Base-by-base conservation (phyloP, 2,113 vertebrate species). In the Pao palembangensis region DNA sequence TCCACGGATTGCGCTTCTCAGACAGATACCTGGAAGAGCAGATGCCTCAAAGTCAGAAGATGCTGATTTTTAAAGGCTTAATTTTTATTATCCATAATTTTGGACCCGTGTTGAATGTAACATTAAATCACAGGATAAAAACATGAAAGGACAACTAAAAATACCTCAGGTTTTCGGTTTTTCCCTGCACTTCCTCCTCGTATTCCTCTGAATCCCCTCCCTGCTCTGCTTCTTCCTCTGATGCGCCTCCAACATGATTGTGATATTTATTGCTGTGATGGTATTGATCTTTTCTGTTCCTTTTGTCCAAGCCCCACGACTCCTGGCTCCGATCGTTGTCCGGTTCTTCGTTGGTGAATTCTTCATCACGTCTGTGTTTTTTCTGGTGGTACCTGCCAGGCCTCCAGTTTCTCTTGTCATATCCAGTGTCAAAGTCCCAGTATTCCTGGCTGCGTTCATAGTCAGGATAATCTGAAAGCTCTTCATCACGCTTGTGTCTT, bases 1-100 rank as follows among this genome's bases (percentile, higher is more conserved):
- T 80, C 61, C 85, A 89, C 0, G 83, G 76, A 11, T 88, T 87
- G 19, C 90, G 89, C 67, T 94, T 95, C 62, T 90, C 80, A 18
- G 79, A 69, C 14, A 89, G 67, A 58, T 87, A 88, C 49, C 88
- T 89, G 73, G 51, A 38, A 38, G 8, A 38, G 34, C 34, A 38
- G 8, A 38, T 12, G 8, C 34, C 34, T 11, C 10, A 38, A 38
- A 38, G 8, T 38, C 25, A 28, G 25, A 38, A 38, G 34, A 38
- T 38, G 34, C 34, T 11, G 34, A 38, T 38, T 11, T 38, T 38
- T 38, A 38, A 38, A 38, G 34, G 2, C 11, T 38, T 31, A 8
- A 7, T 31, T 38, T 11, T 38, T 12, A 1, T 10, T 12, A 38
- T 11, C 34, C 10, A 38, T 6, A 38, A 38, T 38, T 8, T 38